Conservation (phyloP, 2,113 vertebrate genomes). For the Platichthys stellatus region DNA sequence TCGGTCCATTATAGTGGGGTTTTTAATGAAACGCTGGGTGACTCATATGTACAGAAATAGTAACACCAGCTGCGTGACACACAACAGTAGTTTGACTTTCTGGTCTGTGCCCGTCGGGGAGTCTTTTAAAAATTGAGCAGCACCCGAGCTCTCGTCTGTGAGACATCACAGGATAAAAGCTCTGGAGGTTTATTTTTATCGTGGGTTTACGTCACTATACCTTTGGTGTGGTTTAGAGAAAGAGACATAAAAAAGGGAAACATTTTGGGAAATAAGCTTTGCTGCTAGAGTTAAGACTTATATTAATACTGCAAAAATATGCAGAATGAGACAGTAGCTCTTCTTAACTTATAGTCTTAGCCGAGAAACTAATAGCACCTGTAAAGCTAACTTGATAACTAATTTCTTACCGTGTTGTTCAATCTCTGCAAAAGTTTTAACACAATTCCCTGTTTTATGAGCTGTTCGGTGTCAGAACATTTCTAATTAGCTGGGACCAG, state of each 20-base stretch:
- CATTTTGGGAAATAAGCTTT: no score
- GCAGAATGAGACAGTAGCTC: neutral
- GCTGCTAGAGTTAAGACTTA: no score
- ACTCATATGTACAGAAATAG: slow-evolving; percentile 51
- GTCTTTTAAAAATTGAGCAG: slow-evolving; percentile 9
- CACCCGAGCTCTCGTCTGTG: neutral
- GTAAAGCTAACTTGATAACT: no score
- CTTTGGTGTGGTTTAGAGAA: neutral
- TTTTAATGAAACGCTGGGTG: slow-evolving; percentile 49
- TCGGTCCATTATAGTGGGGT: slow-evolving; percentile 7
- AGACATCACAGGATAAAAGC: neutral
- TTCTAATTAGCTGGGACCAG: neutral
- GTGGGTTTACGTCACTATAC: neutral
- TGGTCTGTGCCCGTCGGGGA: slow-evolving; percentile 1
- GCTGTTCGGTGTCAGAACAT: neutral
- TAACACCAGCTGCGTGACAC: slow-evolving; percentile 39
- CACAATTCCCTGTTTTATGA: neutral
- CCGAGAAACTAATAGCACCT: no score
- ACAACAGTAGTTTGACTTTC: slow-evolving; percentile 20
- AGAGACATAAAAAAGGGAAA: neutral
- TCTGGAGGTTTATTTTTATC: neutral
- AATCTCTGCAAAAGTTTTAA: no score
- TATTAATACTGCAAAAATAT: no score
- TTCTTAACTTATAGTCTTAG: neutral
- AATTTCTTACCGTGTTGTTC: no score